phyloP scores from a whole-genome alignment of 37 sponge, comb jelly and placozoan species.

The Oopsacas minuta region DNA sequence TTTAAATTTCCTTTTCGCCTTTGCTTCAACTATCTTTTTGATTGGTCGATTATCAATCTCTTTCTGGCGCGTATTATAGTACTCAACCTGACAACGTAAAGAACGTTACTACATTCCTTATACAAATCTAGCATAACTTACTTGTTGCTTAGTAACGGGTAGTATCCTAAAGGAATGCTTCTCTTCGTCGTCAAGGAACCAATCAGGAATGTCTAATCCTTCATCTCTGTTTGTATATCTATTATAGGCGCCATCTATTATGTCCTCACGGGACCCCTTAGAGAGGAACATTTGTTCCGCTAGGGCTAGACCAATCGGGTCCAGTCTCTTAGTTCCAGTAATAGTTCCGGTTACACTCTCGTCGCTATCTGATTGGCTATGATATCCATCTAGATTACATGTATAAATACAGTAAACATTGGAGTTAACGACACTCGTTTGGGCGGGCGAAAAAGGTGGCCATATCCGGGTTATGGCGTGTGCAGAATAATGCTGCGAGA shows the following conservation, averaged over 20 bases:
- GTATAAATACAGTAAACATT: background rate
- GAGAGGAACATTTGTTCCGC: conserved; percentile 66
- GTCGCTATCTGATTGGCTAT: too few species aligned
- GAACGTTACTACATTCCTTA: background rate
- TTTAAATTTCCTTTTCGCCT: conserved; percentile 57
- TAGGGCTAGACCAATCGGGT: conserved; percentile 75
- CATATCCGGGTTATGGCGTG: too few species aligned
- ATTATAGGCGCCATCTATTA: conserved; percentile 78
- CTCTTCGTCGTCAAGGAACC: conserved; percentile 80
- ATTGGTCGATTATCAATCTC: conserved; percentile 91
- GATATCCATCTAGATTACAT: background rate
- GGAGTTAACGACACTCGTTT: too few species aligned
- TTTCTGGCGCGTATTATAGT: conserved; percentile 49
- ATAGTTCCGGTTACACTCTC: background rate
- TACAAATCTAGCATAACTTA: background rate
- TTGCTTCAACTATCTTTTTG: conserved; percentile 94
- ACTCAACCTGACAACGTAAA: conserved; percentile 32
- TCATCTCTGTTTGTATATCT: conserved; percentile 70
- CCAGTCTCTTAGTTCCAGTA: conserved; percentile 30
- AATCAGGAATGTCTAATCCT: conserved; percentile 58
- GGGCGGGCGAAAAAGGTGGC: too few species aligned
- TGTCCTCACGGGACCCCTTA: conserved; percentile 59
- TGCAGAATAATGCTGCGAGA: too few species aligned
- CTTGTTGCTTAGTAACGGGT: conserved; percentile 76
- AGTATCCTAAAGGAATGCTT: conserved; percentile 60